Evolutionary conservation across 2,797 vertebrate genomes (phyloP).

Genomic region (Ptychadena robeensis): DNA sequence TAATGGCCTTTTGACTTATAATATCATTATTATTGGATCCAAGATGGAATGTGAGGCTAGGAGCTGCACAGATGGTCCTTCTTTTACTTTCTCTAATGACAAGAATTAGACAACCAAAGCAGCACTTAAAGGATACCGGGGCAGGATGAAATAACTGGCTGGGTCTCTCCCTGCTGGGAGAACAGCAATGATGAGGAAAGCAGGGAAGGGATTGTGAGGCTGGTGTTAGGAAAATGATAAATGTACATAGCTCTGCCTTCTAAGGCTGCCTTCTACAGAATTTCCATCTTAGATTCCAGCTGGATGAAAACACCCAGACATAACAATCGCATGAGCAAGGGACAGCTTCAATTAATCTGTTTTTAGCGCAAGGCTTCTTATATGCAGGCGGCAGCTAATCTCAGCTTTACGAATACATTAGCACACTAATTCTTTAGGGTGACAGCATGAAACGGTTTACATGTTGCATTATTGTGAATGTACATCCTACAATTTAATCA

Average conservation of each 20-base stretch:
- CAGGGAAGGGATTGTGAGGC: slow-evolving; percentile 28
- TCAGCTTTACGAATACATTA: slow-evolving; percentile 54
- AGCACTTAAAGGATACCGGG: slow-evolving; percentile 39
- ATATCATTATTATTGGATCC: not conserved
- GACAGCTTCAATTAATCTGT: slow-evolving; percentile 60
- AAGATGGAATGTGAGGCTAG: not conserved
- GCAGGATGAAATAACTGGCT: slow-evolving; percentile 5
- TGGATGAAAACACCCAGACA: slow-evolving; percentile 61
- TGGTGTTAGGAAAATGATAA: slow-evolving; percentile 48
- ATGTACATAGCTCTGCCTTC: slow-evolving; percentile 55
- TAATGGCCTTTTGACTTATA: slow-evolving; percentile 35
- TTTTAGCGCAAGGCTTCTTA: slow-evolving; percentile 61
- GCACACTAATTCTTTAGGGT: slow-evolving; percentile 45
- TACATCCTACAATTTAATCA: slow-evolving; percentile 5
- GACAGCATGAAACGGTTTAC: slow-evolving; percentile 17
- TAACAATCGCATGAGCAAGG: slow-evolving; percentile 55
- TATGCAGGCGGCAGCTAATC: slow-evolving; percentile 58
- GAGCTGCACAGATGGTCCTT: not conserved
- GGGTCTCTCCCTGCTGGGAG: not conserved
- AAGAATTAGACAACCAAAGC: slow-evolving; percentile 11
- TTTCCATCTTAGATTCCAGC: slow-evolving; percentile 60
- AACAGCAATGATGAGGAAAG: slow-evolving; percentile 10
- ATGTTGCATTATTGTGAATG: not conserved
- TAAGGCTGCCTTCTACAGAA: slow-evolving; percentile 57
- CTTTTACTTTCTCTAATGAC: not conserved